Evolutionary conservation across 2,888 invertebrate species (phyloP).

Genomic region (Pristionchus maxplancki): DNA sequence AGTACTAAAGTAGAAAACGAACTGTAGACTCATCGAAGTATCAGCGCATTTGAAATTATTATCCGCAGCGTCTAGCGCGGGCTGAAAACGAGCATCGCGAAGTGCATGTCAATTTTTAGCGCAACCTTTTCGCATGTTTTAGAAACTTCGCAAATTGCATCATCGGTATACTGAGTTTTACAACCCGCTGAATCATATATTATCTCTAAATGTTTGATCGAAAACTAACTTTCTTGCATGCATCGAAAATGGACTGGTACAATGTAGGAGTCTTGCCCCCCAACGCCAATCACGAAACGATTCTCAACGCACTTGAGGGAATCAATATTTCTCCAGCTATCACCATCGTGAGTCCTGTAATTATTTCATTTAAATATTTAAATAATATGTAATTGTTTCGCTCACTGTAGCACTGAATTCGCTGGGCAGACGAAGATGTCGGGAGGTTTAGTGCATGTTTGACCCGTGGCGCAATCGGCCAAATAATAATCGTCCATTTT

Average conservation of each 20-base stretch:
- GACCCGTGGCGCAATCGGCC: background rate
- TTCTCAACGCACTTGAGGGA: background rate
- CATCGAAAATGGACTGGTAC: background rate
- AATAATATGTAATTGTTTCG: no score
- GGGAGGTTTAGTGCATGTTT: background rate
- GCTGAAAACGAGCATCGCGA: background rate
- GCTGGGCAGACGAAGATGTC: background rate
- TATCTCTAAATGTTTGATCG: background rate
- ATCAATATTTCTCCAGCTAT: background rate
- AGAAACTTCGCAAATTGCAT: background rate
- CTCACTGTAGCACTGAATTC: background rate
- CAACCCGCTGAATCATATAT: background rate
- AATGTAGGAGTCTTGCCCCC: background rate
- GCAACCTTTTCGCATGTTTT: background rate
- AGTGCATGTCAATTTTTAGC: background rate
- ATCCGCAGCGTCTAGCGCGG: background rate
- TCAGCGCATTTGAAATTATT: background rate
- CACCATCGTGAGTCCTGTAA: background rate
- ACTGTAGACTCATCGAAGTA: background rate
- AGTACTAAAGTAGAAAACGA: background rate
- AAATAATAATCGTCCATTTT: background rate
- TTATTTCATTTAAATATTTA: background rate
- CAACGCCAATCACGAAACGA: background rate
- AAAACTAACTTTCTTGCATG: background rate
- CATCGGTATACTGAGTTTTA: background rate